phyloP scores from a whole-genome alignment of 2,888 invertebrate species.

The Chloromyia formosa region DNA sequence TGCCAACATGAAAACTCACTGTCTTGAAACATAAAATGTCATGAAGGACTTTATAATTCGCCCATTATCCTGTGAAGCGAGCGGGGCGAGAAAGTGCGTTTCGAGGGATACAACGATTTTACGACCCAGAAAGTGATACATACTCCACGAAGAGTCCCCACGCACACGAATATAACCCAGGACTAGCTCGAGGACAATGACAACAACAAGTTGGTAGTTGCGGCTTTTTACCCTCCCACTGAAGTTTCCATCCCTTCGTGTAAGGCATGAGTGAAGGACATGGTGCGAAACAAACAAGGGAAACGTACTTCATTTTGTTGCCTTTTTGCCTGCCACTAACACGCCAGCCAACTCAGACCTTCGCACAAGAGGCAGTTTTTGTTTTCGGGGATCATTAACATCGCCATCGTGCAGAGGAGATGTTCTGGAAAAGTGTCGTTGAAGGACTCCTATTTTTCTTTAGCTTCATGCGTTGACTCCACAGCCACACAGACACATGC shows the following conservation, averaged over 20 bases:
- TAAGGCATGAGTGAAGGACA: not conserved
- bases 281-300: not conserved
- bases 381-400: conserved; percentile 10
- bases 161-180: too few species aligned
- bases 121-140: not conserved
- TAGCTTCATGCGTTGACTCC: too few species aligned
- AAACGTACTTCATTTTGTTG: not conserved
- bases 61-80: not conserved
- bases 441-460: not conserved
- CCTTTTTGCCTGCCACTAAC: not conserved
- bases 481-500: not conserved
- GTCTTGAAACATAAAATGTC: conserved; percentile 1
- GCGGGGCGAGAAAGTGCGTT: not conserved
- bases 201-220: too few species aligned
- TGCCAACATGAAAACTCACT: conserved; percentile 3
- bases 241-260: not conserved
- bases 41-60: conserved; percentile 7
- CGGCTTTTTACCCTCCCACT: not conserved
- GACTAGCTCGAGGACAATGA: too few species aligned
- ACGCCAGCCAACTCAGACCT: not conserved
- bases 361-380: not conserved
- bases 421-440: not conserved
- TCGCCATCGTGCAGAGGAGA: not conserved
- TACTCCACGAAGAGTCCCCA: too few species aligned
- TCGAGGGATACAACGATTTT: not conserved